Conservation (phyloP, 2,113 vertebrate genomes). For the Urocolius indicus region DNA sequence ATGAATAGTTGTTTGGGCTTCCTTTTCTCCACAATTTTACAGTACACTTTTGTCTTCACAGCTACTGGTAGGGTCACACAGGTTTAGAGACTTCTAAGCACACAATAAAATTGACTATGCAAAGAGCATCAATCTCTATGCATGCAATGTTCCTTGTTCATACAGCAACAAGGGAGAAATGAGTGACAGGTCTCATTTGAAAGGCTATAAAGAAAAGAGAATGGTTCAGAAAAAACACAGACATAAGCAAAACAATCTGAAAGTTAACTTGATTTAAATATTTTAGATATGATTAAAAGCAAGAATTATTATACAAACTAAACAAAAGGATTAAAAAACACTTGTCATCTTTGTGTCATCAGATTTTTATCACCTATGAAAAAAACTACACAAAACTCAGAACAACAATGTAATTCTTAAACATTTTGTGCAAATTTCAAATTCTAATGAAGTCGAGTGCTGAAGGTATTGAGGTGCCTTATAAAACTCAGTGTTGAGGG, state of each 20-base stretch:
- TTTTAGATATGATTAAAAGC: background rate
- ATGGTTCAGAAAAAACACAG: background rate
- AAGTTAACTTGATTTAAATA: background rate
- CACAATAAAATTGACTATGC: background rate
- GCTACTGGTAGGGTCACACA: background rate
- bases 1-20: background rate
- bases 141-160: background rate
- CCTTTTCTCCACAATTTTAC: background rate
- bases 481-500: background rate
- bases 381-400: background rate
- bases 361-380: background rate
- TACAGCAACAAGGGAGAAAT: background rate
- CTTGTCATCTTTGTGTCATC: background rate
- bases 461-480: fast-evolving
- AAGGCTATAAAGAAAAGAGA: background rate
- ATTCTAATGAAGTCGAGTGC: background rate
- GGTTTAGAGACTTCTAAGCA: background rate
- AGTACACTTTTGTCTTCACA: background rate
- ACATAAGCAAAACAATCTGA: background rate
- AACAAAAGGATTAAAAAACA: background rate
- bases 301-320: background rate
- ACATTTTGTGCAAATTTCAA: background rate
- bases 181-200: background rate
- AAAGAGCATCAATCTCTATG: background rate
- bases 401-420: background rate